Conservation (phyloP, 2,113 vertebrate genomes). For the Phrynosoma platyrhinos region DNA sequence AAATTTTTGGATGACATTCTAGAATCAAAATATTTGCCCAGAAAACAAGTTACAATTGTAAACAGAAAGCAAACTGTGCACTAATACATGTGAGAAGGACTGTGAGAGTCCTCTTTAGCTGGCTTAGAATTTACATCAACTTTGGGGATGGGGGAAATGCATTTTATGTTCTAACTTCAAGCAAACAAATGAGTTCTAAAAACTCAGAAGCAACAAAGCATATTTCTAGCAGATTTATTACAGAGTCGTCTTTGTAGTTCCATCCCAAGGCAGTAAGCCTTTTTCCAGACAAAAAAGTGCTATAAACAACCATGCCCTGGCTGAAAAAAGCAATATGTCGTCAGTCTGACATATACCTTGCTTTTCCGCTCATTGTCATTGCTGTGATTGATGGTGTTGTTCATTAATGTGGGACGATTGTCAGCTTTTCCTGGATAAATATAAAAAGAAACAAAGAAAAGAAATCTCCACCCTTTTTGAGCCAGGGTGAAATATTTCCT, state of each 20-base stretch:
- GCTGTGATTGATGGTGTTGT: slow-evolving; percentile 93
- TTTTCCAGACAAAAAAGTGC: slow-evolving; percentile 81
- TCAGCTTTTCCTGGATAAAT: slow-evolving; percentile 98
- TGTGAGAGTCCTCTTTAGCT: not conserved
- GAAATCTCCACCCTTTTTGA: slow-evolving; percentile 89
- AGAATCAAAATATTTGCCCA: not conserved
- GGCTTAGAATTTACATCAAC: not conserved
- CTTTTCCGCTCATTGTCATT: slow-evolving; percentile 98
- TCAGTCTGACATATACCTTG: slow-evolving; percentile 87
- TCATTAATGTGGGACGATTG: slow-evolving; percentile 98
- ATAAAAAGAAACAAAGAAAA: slow-evolving; percentile 99
- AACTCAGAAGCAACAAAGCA: slow-evolving; percentile 67
- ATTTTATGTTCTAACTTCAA: accelerated
- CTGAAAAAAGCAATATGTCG: slow-evolving; percentile 85
- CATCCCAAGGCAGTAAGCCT: slow-evolving; percentile 72
- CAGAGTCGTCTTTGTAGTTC: slow-evolving; percentile 81
- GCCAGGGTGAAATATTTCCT: slow-evolving; percentile 87
- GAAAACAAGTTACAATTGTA: not conserved
- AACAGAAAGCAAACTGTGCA: not conserved
- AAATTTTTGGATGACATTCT: not conserved
- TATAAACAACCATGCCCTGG: slow-evolving; percentile 84
- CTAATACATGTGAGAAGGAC: not conserved
- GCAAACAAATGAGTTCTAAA: slow-evolving; percentile 36
- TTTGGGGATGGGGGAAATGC: not conserved
- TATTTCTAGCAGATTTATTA: slow-evolving; percentile 71